A percentile compares a stretch with the other conserved stretches of the same genome.
Evolutionary conservation across 1,140 invertebrate genomes (phyloP).

Genomic region (Drosophila nannoptera): DNA sequence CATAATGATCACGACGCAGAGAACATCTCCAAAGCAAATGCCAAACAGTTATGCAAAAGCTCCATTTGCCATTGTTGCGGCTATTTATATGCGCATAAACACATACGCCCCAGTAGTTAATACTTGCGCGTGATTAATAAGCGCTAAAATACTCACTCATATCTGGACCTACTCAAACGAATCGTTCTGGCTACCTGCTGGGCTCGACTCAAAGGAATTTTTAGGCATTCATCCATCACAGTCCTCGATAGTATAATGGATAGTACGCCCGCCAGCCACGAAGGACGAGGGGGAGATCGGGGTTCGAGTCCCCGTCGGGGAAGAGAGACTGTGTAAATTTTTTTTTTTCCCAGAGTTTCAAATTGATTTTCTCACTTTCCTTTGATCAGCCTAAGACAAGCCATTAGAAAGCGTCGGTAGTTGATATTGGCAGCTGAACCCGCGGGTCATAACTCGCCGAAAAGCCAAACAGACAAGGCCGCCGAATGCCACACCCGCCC

Average conservation of each 20-base stretch:
- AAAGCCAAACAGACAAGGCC: constrained; percentile 22
- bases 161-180: neutral
- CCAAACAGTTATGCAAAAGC: constrained; percentile 4
- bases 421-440: constrained; percentile 25
- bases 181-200: neutral
- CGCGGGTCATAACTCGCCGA: constrained; percentile 4
- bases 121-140: constrained; percentile 3
- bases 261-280: constrained; percentile 80
- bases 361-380: constrained; percentile 1
- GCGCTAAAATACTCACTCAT: neutral
- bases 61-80: neutral
- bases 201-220: too few relatives aligned
- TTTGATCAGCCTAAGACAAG: neutral
- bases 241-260: constrained; percentile 73
- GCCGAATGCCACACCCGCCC: constrained; percentile 47
- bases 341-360: neutral
- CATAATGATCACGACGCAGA: constrained; percentile 3
- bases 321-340: too few relatives aligned
- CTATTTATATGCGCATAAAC: constrained; percentile 3
- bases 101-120: neutral
- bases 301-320: constrained; percentile 81
- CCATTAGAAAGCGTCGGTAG: constrained; percentile 1
- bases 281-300: constrained; percentile 81
- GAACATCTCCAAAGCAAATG: constrained; percentile 1
- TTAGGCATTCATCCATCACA: too few relatives aligned